Evolutionary conservation across 1,140 invertebrate genomes (phyloP), one percentile per base, ranked within the genome.

Genomic region (Temnothorax curvispinosus): DNA sequence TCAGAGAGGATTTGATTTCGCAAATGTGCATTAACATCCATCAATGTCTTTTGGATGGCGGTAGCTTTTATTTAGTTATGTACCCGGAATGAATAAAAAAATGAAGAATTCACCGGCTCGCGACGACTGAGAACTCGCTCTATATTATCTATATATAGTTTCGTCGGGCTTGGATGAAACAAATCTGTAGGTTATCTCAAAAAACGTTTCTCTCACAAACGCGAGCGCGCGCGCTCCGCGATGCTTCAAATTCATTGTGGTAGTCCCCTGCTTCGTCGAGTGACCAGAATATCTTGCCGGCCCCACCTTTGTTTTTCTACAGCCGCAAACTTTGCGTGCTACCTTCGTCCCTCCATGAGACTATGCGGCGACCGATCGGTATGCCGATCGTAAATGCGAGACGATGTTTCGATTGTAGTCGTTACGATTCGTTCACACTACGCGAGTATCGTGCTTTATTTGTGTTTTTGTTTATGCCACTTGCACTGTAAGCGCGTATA

Each of bases 201-300:
- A 82, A 60, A 82, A 41, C 41, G 1, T 38, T 74, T 54, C 47
- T 47, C 58, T 74, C 4, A 47, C 62, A 54, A 54, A 41, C 35
- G 15, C 13, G 15, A 21, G 47, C 35, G 35, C 7, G 58, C 18
- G 1, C 47, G 27, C 1, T 21, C 21, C 52, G 21, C 27, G 35
- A 47, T 54, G 54, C 27, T 82, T 82, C 0, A 27, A 60, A 82
- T 74, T 82, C 67, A 27, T 54, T 41, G 47, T 82, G 35, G 41
- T 58, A 58, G 52, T 47, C 15, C 27, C 41, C 41, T 74, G 54
- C 27, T 35, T 60, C 41, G 67, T 60, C 67, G 67, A 69, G 21
- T 82, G 80, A 74, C 54, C 80, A 82, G 54, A 82, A 82, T 82
- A 82, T 82, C 67, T 82, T 74, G 54, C 80, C 8, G 7, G 7